phyloP scores from a whole-genome alignment of 2,113 vertebrate species.

The Lasiurus cinereus region DNA sequence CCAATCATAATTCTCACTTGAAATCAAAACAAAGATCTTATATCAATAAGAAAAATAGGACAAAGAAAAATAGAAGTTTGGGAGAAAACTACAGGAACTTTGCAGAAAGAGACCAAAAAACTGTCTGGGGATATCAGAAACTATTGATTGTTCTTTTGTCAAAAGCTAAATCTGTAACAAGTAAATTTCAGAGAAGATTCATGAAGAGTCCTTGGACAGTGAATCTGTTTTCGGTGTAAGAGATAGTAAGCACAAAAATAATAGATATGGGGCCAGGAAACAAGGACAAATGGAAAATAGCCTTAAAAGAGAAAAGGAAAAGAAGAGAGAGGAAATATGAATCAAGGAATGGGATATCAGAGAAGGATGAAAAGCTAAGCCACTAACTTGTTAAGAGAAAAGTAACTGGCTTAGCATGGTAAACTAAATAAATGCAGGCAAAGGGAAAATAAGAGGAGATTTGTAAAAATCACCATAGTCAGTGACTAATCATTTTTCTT shows the following conservation, averaged over 20 bases:
- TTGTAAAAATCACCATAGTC: not conserved
- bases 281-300: constrained; percentile 48
- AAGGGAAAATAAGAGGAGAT: not conserved
- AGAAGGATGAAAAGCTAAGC: not conserved
- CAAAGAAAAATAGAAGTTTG: constrained; percentile 40
- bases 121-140: constrained; percentile 28
- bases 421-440: not conserved
- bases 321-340: constrained; percentile 59
- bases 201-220: constrained; percentile 7
- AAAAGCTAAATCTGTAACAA: constrained; percentile 59
- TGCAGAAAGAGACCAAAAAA: not conserved
- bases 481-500: not conserved
- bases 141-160: constrained; percentile 16
- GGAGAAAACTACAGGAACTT: not conserved
- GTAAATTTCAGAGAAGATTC: constrained; percentile 10
- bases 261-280: constrained; percentile 58
- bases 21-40: constrained; percentile 61
- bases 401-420: not conserved
- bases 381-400: not conserved
- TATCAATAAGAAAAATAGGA: not conserved
- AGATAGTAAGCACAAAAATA: constrained; percentile 53
- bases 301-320: constrained; percentile 35
- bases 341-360: not conserved
- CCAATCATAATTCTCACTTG: not conserved
- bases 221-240: constrained; percentile 53